Evolutionary conservation across 2,797 vertebrate genomes (phyloP).

Genomic region (Arctocebus calabarensis): DNA sequence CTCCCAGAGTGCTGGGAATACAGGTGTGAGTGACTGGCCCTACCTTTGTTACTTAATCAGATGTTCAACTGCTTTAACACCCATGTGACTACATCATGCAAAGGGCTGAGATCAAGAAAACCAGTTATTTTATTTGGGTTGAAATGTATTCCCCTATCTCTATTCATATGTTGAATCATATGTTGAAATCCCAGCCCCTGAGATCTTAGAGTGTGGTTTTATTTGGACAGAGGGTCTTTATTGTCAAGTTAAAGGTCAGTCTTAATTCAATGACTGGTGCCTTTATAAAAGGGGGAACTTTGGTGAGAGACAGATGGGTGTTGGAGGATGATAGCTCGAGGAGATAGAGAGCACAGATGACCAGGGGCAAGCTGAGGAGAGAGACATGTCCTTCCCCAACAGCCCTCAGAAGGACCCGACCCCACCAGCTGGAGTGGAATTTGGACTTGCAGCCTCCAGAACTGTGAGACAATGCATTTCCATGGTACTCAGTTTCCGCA

Average conservation of each 20-base stretch:
- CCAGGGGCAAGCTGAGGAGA: background rate
- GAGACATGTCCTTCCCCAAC: background rate
- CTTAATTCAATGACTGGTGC: background rate
- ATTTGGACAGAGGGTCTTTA: constrained; percentile 12
- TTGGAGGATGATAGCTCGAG: background rate
- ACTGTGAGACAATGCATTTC: background rate
- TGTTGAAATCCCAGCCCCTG: background rate
- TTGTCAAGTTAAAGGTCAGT: background rate
- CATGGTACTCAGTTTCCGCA: background rate
- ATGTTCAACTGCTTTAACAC: background rate
- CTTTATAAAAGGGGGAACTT: constrained; percentile 7
- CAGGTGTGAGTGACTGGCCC: too few relatives aligned
- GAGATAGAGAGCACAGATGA: background rate
- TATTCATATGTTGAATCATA: background rate
- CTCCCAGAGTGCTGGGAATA: too few relatives aligned
- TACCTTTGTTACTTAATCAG: constrained; percentile 21
- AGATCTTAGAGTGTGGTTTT: background rate
- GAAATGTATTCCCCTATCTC: background rate
- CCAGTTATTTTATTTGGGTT: background rate
- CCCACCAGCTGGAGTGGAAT: background rate
- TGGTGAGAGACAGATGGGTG: background rate
- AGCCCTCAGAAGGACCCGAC: background rate
- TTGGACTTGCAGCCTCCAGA: background rate
- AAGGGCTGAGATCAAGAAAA: background rate
- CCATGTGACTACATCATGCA: background rate